These are phyloP conservation scores for Pelmatolapia mariae DNA, from an alignment of 2,113 vertebrate species.

Conservation along the genomic window DNA sequence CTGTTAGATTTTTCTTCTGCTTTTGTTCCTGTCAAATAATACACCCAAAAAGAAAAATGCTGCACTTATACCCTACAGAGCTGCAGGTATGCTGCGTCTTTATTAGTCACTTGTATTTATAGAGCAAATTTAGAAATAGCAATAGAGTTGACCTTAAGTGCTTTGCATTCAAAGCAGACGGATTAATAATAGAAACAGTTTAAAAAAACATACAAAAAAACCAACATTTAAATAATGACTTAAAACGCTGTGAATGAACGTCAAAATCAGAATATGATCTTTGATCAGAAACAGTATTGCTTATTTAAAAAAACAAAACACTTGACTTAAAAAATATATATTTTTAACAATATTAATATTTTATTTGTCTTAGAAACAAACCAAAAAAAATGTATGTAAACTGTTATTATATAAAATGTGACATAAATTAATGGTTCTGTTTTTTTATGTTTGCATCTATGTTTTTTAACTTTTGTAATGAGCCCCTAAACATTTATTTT, in stretches of 20 bases:
- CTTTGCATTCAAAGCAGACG: not conserved
- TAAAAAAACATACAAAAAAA: not conserved
- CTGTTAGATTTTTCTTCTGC: not conserved
- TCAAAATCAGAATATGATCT: not conserved
- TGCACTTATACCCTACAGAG: not conserved
- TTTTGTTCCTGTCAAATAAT: not conserved
- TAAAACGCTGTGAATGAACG: not conserved
- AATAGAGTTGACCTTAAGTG: not conserved
- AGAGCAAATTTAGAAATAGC: not conserved
- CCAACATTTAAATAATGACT: fast-evolving
- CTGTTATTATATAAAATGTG: not conserved
- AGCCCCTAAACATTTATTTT: not conserved
- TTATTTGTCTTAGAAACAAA: not conserved
- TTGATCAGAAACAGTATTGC: not conserved
- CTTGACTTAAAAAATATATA: not conserved
- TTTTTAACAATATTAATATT: not conserved
- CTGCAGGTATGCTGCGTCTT: not conserved
- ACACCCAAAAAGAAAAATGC: not conserved
- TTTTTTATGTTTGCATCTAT: not conserved
- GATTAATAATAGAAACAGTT: not conserved
- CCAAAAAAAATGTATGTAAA: not conserved
- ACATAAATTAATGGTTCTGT: not conserved
- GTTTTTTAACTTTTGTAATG: not conserved
- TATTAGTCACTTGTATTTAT: not conserved
- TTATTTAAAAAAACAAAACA: not conserved